Base-by-base conservation (phyloP, 2,888 invertebrate species). In the Exocentrus adspersus region DNA sequence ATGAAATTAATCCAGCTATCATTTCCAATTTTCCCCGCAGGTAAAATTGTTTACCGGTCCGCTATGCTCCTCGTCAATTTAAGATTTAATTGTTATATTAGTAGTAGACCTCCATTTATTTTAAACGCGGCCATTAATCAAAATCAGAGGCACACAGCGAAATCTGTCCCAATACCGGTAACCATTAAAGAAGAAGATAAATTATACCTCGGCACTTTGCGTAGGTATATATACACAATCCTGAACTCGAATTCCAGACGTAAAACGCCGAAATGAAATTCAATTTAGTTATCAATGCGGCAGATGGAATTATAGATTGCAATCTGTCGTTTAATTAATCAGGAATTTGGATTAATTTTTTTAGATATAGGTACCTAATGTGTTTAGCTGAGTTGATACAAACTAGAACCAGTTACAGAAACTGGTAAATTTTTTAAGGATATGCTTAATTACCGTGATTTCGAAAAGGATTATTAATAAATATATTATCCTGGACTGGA, bases 181-280 rank as follows among this genome's bases (percentile, higher is more conserved):
- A 37, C 2, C n/a, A 37, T 37, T 12, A 2, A 37, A 37, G 37
- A 37, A 5, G 37, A 37, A 37, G 37, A 37, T 37, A 37, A 37
- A 37, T 37, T 37, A 37, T 37, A 37, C 37, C 37, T n/a, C n/a
- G n/a, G n/a, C n/a, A 37, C 37, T 37, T n/a, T 37, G n/a, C 37
- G 24, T 24, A 24, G 24, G 24, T 24, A 24, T 24, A 24, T 7
- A 1, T 37, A 12, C 30, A 30, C 37, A 37, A 37, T 37, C 37
- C 37, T 2, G 37, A 24, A 3, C 24, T 24, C 24, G 7, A 24
- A 5, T 24, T 24, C 24, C 4, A 12, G 14, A 37, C 37, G n/a
- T 12, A n/a, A n/a, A n/a, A 14, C n/a, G n/a, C n/a, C 5, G 37
- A 2, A 37, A 37, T n/a, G 12, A 37, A 37, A 12, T 37, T 37